Evolutionary conservation across 1,140 invertebrate genomes (phyloP).

Genomic region (Stratiolaelaps scimitus): DNA sequence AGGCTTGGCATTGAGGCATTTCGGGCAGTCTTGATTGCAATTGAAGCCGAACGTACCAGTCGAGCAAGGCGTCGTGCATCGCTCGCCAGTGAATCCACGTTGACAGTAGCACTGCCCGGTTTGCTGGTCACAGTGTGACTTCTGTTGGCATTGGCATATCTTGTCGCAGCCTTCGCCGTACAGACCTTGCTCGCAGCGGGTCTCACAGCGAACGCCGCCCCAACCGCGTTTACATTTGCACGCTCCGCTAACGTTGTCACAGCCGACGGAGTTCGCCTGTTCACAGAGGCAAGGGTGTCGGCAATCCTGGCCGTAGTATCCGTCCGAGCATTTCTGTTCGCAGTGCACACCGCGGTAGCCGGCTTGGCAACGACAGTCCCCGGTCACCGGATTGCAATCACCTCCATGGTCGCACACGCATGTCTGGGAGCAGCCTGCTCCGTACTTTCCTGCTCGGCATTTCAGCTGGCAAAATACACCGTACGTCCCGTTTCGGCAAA

Average conservation of each 20-base stretch:
- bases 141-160: conserved; percentile 81
- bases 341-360: conserved; percentile 31
- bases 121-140: conserved; percentile 65
- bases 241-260: conserved; percentile 45
- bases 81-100: conserved; percentile 57
- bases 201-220: conserved; percentile 48
- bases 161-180: conserved; percentile 64
- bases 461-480: conserved; percentile 42
- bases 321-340: conserved; percentile 37
- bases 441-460: conserved; percentile 54
- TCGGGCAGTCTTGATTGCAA: conserved; percentile 53
- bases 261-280: conserved; percentile 44
- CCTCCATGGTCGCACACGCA: conserved; percentile 77
- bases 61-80: conserved; percentile 38
- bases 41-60: conserved; percentile 51
- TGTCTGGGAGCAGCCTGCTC: conserved; percentile 56
- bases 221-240: conserved; percentile 60
- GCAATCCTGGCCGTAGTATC: conserved; percentile 45
- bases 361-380: conserved; percentile 45
- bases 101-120: conserved; percentile 64
- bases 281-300: conserved; percentile 64
- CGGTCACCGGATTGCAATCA: conserved; percentile 73
- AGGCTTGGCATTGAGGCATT: conserved; percentile 2
- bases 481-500: conserved; percentile 66
- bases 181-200: conserved; percentile 58